These are phyloP conservation scores for Dicycla oo DNA, from an alignment of 2,888 invertebrate genomes.

Conservation along the genomic window DNA sequence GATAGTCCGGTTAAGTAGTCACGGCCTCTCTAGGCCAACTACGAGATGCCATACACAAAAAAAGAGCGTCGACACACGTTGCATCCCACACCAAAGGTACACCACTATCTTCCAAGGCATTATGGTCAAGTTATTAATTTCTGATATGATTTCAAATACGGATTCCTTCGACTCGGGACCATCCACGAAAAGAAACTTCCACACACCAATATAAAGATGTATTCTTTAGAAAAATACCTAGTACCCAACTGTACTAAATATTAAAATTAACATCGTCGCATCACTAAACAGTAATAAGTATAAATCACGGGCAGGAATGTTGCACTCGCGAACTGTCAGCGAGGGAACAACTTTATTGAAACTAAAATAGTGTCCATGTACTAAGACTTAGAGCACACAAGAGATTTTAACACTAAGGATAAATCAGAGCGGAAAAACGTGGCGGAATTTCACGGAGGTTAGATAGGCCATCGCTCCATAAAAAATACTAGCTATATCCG, in stretches of 20 bases:
- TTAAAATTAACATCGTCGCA: slow-evolving; percentile 16
- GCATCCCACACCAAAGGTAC: too few species aligned
- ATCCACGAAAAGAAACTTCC: not conserved
- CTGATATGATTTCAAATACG: not conserved
- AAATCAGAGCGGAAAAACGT: not conserved
- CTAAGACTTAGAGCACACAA: not conserved
- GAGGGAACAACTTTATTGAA: slow-evolving; percentile 28
- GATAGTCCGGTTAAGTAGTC: too few species aligned
- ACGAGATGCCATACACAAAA: too few species aligned
- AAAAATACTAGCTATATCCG: not conserved
- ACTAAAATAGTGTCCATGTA: slow-evolving; percentile 25
- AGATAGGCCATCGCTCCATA: not conserved
- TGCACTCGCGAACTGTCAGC: slow-evolving; percentile 51
- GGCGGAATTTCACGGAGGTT: not conserved
- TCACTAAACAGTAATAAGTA: slow-evolving; percentile 36
- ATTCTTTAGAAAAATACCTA: not conserved
- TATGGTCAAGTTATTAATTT: not conserved
- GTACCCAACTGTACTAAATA: not conserved
- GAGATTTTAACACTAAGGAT: not conserved
- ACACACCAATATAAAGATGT: too few species aligned
- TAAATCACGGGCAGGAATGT: slow-evolving; percentile 58
- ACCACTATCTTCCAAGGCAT: too few species aligned
- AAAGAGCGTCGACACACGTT: too few species aligned
- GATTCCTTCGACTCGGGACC: not conserved
- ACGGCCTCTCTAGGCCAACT: too few species aligned